These are phyloP conservation scores for Macrosoma leucophasiata DNA, from an alignment of 2,888 invertebrate species.

Conservation along the genomic window DNA sequence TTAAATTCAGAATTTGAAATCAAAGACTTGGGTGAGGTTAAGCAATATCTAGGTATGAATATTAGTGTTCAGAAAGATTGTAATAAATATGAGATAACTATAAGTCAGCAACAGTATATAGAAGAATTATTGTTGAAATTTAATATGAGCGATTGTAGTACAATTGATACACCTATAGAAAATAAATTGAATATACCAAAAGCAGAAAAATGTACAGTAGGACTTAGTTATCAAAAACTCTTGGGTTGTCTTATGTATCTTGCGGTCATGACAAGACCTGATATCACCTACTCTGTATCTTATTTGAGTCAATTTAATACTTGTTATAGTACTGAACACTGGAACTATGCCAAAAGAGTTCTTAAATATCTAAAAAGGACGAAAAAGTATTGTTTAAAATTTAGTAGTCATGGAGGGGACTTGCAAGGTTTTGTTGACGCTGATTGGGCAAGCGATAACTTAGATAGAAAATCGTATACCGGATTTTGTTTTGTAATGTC, in stretches of 20 bases:
- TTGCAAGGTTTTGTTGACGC: conserved; percentile 8
- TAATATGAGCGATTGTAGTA: conserved; percentile 3
- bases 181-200: conserved; percentile 1
- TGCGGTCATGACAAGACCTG: too few relatives aligned
- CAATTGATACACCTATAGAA: conserved; percentile 2
- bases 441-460: conserved; percentile 8
- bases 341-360: conserved; percentile 11
- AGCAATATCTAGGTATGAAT: too few relatives aligned
- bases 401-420: background rate
- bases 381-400: conserved; percentile 2
- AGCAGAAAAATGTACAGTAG: conserved; percentile 5
- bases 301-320: conserved; percentile 14
- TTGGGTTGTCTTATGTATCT: too few relatives aligned
- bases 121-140: conserved; percentile 1
- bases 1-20: too few relatives aligned
- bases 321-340: conserved; percentile 11
- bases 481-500: conserved; percentile 29
- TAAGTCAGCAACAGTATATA: conserved; percentile 1
- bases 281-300: too few relatives aligned
- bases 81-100: conserved; percentile 2
- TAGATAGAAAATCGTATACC: conserved; percentile 40
- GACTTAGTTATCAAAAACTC: too few relatives aligned
- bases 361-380: conserved; percentile 10
- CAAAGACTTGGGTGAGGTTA: too few relatives aligned
- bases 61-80: conserved; percentile 2